Evolutionary conservation across 64 coral and sea anemone species (phyloP), one percentile per base, ranked within the genome.

Genomic region (Pocillopora damicornis): DNA sequence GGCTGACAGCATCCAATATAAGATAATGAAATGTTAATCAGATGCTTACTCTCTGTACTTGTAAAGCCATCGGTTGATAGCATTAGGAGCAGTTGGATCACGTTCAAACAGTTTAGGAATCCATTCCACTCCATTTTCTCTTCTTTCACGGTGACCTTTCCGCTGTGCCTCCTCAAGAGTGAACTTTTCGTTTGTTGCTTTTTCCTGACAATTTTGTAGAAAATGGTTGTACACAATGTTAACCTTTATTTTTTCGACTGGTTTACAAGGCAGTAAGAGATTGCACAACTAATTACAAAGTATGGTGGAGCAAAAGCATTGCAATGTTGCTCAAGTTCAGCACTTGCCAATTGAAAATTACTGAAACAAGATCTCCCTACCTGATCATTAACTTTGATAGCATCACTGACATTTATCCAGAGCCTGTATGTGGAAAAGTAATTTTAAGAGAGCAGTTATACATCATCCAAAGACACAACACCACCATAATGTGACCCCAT

Each of bases 101-200:
- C 88, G 85, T 63, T 98, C 93, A 91, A 95, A 98, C 63, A 98
- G 72, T 35, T 79, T 92, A 8, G 96, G 93, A 68, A 95, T 77
- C 97, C 97, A 99, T 20, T 95, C 88, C 20, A 93, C 93, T 22
- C 88, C 85, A 37, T 82, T 76, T 57, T 98, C 96, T 75, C 92
- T 95, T 9, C 93, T 84, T 12, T 99, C 93, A 38, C 93, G 81
- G 60, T 99, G 93, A 9, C 93, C 93, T 78, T 92, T 90, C 13
- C 93, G 75, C 35, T 95, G 97, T 0, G 91, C 97, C 77, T 99
- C 97, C 56, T 99, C 97, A 42, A 99, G 88, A 1, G 71, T 76
- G 75, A 95, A 95, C 78, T 99, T 99, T 78, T 99, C 97, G 36
- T 91, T 89, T 25, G 97, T 99, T 5, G 97, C 97, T 22, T 90